A percentile compares a stretch with the other conserved stretches of the same genome.
phyloP scores from a whole-genome alignment of 2,797 vertebrate genomes.

The Hemitrygon akajei region DNA sequence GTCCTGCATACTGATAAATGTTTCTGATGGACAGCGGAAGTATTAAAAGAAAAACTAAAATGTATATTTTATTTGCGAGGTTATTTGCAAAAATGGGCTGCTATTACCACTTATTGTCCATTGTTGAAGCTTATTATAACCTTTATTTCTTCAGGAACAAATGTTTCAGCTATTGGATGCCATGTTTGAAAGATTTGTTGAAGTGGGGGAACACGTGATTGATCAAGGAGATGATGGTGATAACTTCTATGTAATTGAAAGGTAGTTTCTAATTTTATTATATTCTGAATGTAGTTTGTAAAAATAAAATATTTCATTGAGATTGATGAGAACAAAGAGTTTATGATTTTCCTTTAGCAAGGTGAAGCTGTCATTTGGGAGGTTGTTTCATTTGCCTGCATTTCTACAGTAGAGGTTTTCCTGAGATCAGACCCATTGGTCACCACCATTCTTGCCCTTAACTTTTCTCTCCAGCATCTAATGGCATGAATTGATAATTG shows the following conservation, averaged over 20 bases:
- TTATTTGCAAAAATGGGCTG: background rate
- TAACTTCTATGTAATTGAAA: constrained; percentile 97
- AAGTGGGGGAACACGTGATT: constrained; percentile 85
- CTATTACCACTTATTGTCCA: background rate
- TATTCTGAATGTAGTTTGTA: background rate
- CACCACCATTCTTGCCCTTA: background rate
- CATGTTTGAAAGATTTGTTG: constrained; percentile 92
- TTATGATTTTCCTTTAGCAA: background rate
- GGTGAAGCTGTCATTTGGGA: background rate
- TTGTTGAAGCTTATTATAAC: background rate
- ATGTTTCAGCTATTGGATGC: constrained; percentile 96
- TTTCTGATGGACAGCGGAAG: background rate
- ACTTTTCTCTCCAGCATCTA: background rate
- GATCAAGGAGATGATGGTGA: constrained; percentile 96
- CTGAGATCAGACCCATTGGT: background rate
- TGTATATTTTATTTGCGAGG: background rate
- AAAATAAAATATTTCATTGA: background rate
- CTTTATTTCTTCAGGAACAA: constrained; percentile 71
- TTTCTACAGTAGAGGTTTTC: background rate
- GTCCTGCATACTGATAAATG: too few relatives aligned
- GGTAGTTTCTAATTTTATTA: constrained; percentile 54
- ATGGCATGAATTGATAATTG: too few relatives aligned
- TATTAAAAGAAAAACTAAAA: background rate
- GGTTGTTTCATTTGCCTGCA: background rate
- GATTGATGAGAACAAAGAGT: background rate